These are phyloP conservation scores for Anthoscopus minutus DNA, from an alignment of 2,113 vertebrate species.

Conservation along the genomic window DNA sequence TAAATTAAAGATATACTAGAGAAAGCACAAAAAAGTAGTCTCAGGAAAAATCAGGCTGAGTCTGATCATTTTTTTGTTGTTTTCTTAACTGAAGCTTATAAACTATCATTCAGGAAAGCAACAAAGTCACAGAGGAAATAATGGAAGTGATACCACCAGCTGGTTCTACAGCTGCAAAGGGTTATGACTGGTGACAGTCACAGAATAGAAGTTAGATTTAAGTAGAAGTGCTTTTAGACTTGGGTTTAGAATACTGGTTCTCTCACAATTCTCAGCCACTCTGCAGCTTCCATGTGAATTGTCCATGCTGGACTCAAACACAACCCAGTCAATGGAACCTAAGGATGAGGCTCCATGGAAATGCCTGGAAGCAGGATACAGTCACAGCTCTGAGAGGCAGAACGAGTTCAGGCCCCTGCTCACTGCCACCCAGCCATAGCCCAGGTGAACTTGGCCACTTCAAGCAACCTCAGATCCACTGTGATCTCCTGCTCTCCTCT, in stretches of 20 bases:
- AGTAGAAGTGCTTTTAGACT: background rate
- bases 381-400: background rate
- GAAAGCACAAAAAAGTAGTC: background rate
- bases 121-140: background rate
- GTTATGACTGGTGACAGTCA: background rate
- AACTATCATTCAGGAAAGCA: background rate
- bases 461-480: background rate
- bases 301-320: background rate
- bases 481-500: background rate
- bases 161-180: background rate
- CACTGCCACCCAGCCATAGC: background rate
- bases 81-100: background rate
- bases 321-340: background rate
- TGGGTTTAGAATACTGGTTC: background rate
- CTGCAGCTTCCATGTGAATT: background rate
- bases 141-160: background rate
- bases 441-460: background rate
- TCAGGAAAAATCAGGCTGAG: background rate
- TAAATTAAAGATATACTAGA: background rate
- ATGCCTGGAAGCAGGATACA: background rate
- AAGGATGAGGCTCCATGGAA: background rate
- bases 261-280: background rate
- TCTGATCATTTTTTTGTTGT: background rate
- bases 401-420: rapidly evolving
- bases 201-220: background rate